Evolutionary conservation across 2,888 invertebrate genomes (phyloP).

Genomic region (Cataglyphis altisquamis): DNA sequence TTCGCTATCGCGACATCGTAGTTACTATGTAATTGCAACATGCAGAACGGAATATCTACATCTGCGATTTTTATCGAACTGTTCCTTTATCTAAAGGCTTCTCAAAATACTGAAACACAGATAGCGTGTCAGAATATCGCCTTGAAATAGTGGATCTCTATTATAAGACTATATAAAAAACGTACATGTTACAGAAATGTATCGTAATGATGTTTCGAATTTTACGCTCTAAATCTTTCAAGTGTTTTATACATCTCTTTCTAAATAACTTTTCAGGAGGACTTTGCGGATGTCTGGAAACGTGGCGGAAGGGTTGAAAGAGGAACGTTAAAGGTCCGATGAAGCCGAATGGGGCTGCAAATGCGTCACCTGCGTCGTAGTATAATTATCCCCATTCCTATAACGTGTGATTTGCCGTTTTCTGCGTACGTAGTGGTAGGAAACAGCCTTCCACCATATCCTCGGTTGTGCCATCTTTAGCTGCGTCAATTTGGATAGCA

Average conservation of each 20-base stretch:
- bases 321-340: not conserved
- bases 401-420: slow-evolving; percentile 92
- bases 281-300: not conserved
- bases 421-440: slow-evolving; percentile 93
- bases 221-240: not conserved
- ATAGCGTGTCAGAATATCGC: not conserved
- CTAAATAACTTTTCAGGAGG: not conserved
- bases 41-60: slow-evolving; percentile 26
- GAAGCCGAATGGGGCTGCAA: slow-evolving; percentile 38
- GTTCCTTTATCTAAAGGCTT: slow-evolving; percentile 2
- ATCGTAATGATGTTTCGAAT: not conserved
- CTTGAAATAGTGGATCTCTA: not conserved
- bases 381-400: slow-evolving; percentile 93
- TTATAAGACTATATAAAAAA: not conserved
- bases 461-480: slow-evolving; percentile 91
- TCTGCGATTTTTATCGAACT: slow-evolving; percentile 19
- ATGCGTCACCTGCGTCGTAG: slow-evolving; percentile 91
- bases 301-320: not conserved
- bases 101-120: not conserved
- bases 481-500: slow-evolving; percentile 89
- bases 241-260: not conserved
- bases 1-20: slow-evolving; percentile 12
- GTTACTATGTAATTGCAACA: not conserved
- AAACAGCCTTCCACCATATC: slow-evolving; percentile 95
- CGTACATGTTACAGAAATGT: not conserved